Base-by-base conservation (phyloP, 2,113 vertebrate genomes). In the Hiodon tergisus region DNA sequence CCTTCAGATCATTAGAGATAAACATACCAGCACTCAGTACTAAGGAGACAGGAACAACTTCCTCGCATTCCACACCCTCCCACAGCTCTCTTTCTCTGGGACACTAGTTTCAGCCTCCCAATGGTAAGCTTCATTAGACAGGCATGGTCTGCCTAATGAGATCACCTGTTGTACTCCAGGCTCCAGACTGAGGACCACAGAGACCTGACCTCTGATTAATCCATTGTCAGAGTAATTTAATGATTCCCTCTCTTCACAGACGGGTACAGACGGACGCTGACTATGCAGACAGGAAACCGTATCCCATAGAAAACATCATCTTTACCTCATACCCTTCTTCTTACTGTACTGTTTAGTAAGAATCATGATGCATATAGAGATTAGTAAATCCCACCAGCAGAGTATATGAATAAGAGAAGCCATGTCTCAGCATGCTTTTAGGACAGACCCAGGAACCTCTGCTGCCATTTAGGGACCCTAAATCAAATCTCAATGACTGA, bases 1-100 rank as follows among this genome's bases (percentile, higher is more conserved):
- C 55, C 66, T 80, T 77, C 76, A 78, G 71, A 81, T 87, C 84
- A 87, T 89, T 88, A 87, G 82, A 85, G 86, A 86, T 82, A 86
- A 77, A 82, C 84, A 87, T 82, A 82, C 76, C 75, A 65, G 75
- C 79, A 10, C 9, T 16, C 31, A 16, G 58, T 16, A 65, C 75
- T 9, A 53, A 50, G 50, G 13, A 50, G 55, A 54, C 54, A n/a
- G 31, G 31, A 31, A 31, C 31, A 31, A 31, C 31, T 31, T 2
- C 84, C 87, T 85, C 78, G 83, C 81, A 83, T 80, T 80, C 85
- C 76, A 73, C 78, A 85, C 86, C 85, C 83, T 83, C 83, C 82
- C 81, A 83, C 79, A 76, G 67, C 78, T 77, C 77, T 79, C 83
- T 75, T 73, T 72, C 79, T 80, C 79, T 46, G 77, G 86, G 71